Base-by-base conservation (phyloP, 2,888 invertebrate species). In the Entomobrya multifasciata region DNA sequence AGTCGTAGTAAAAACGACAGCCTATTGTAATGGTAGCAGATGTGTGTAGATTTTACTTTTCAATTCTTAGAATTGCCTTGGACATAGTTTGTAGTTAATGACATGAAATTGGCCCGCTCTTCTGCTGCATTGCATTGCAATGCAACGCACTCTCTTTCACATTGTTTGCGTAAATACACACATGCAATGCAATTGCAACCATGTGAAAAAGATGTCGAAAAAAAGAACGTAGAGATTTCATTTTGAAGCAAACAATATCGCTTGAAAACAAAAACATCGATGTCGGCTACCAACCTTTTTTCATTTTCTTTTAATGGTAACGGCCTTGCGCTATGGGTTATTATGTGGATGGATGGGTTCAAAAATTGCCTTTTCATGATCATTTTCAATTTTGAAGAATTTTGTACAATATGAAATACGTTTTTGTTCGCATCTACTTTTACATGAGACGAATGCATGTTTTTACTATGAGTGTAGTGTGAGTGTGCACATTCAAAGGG, bases 11-110 rank as follows among this genome's bases (percentile, higher is more conserved):
- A 65, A 62, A 79, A 65, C 15, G 13, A 52, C 52, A 17, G 25
- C 41, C n/a, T n/a, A n/a, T n/a, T n/a, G n/a, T n/a, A n/a, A n/a
- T n/a, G 49, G 27, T 8, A 49, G 79, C 79, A 81, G 81, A 81
- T 81, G 81, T 81, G 70, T 81, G 81, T 70, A 36, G 49, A 81
- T 81, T 81, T 81, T 81, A 70, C 81, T 70, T 70, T 81, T 72
- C 81, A 81, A 57, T 81, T 81, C 81, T 70, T 41, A 57, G 81
- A 81, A 81, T 44, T 55, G 44, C 70, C 81, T 49, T 78, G 78
- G 76, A 76, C 76, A 76, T 72, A 47, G n/a, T n/a, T 20, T 15
- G 8, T 36, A 67, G 67, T 13, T 67, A 67, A 67, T 67, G 44
- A 67, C 17, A 10, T 67, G 41, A 52, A n/a, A n/a, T 8, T 17